These are phyloP conservation scores for Eupsittula cactorum DNA, from an alignment of 2,113 vertebrate species.

Conservation along the genomic window DNA sequence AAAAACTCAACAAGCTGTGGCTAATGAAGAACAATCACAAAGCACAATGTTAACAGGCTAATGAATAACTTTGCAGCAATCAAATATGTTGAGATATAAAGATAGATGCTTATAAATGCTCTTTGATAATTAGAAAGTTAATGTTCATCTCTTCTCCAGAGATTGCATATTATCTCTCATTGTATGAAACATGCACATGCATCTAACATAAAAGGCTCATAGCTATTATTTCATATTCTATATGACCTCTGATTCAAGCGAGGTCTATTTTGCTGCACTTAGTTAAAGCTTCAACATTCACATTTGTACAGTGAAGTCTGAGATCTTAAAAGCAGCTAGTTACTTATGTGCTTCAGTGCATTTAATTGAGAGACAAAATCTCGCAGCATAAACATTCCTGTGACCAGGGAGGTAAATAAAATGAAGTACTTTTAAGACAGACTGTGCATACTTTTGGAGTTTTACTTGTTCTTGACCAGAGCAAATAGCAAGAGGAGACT, in stretches of 20 bases:
- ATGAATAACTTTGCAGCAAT: constrained; percentile 36
- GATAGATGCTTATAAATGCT: neutral
- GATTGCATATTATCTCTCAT: neutral
- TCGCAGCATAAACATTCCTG: neutral
- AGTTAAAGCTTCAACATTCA: neutral
- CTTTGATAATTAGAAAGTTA: constrained; percentile 34
- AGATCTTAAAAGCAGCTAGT: neutral
- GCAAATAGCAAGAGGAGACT: neutral
- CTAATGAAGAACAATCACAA: constrained; percentile 41
- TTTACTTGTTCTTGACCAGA: neutral
- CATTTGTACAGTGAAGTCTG: neutral
- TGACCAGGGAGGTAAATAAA: neutral
- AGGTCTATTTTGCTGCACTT: neutral
- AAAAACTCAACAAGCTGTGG: neutral
- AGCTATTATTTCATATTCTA: neutral
- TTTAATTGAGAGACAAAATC: neutral
- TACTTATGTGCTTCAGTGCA: neutral
- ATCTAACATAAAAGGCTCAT: neutral
- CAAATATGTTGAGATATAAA: constrained; percentile 2
- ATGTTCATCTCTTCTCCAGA: neutral
- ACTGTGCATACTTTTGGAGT: neutral
- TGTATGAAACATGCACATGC: neutral
- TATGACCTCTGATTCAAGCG: neutral
- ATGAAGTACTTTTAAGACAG: neutral
- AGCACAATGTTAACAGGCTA: neutral